These are phyloP conservation scores for Agapornis roseicollis DNA, from an alignment of 2,113 vertebrate species.

Conservation along the genomic window DNA sequence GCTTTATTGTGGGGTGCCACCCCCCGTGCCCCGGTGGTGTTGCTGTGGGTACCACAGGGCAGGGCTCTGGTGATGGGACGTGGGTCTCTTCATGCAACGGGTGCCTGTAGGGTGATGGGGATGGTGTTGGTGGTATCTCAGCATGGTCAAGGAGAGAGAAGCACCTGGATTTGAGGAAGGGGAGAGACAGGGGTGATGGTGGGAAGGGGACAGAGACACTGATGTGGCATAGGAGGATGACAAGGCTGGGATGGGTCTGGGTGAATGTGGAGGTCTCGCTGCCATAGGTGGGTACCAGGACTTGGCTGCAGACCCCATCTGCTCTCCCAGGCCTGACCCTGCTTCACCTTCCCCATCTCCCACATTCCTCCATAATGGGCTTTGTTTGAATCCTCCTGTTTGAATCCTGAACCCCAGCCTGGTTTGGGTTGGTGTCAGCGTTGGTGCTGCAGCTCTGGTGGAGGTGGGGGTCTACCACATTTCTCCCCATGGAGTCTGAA, in stretches of 20 bases:
- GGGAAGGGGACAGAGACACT: not conserved
- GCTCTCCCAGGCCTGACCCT: fast-evolving
- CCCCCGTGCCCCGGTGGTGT: fast-evolving
- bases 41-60: not conserved
- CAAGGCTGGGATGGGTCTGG: not conserved
- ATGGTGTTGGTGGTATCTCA: not conserved
- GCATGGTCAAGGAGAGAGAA: not conserved
- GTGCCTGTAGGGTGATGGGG: not conserved
- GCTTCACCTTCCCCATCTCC: not conserved
- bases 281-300: not conserved
- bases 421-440: not conserved
- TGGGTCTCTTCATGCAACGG: not conserved
- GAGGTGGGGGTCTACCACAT: fast-evolving
- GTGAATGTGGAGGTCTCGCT: fast-evolving
- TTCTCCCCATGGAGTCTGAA: not conserved
- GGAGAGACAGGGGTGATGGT: not conserved
- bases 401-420: not conserved
- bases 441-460: fast-evolving
- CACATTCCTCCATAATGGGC: fast-evolving
- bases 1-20: not conserved
- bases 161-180: not conserved
- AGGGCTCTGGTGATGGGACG: not conserved
- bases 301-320: not conserved
- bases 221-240: not conserved
- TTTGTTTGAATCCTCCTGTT: not conserved